A percentile compares a stretch with the other conserved stretches of the same genome.
Conservation (phyloP, 2,888 invertebrate species). For the Drosophila siamana region DNA sequence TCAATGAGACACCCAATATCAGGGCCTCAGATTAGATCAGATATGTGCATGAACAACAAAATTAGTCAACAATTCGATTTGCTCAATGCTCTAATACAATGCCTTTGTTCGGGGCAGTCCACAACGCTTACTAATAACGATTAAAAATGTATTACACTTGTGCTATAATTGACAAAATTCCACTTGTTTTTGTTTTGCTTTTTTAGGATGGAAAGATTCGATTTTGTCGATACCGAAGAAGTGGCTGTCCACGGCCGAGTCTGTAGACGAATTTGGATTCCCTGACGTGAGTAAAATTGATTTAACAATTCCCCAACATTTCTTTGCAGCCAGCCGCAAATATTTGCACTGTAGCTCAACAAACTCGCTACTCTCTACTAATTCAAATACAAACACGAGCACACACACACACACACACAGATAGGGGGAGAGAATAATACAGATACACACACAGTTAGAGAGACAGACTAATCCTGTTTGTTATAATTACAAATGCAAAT, state of each 20-base stretch:
- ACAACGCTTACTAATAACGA: not conserved
- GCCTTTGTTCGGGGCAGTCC: constrained; percentile 5
- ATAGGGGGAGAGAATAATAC: constrained; percentile 17
- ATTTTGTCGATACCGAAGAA: constrained; percentile 90
- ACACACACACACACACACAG: constrained; percentile 22
- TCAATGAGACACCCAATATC: constrained; percentile 23
- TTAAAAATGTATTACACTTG: not conserved
- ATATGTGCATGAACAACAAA: constrained; percentile 26
- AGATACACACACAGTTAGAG: constrained; percentile 28
- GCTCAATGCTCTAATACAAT: constrained; percentile 18
- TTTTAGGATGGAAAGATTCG: constrained; percentile 91
- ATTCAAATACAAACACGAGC: constrained; percentile 64
- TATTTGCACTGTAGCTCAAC: constrained; percentile 59
- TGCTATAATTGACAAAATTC: constrained; percentile 10
- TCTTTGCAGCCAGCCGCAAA: constrained; percentile 53
- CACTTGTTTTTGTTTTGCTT: constrained; percentile 39
- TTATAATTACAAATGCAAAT: constrained; percentile 85
- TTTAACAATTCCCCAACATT: constrained; percentile 63
- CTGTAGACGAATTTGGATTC: constrained; percentile 85
- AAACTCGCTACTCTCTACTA: constrained; percentile 68
- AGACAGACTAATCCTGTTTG: constrained; percentile 82
- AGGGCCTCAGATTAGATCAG: constrained; percentile 21
- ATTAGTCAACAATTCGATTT: constrained; percentile 56
- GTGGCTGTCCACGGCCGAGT: constrained; percentile 87
- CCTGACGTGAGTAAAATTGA: constrained; percentile 84